Percentiles rank a stretch among this genome's conserved stretches.
Conservation (phyloP, 2,797 vertebrate genomes). For the Urophycis tenuis region DNA sequence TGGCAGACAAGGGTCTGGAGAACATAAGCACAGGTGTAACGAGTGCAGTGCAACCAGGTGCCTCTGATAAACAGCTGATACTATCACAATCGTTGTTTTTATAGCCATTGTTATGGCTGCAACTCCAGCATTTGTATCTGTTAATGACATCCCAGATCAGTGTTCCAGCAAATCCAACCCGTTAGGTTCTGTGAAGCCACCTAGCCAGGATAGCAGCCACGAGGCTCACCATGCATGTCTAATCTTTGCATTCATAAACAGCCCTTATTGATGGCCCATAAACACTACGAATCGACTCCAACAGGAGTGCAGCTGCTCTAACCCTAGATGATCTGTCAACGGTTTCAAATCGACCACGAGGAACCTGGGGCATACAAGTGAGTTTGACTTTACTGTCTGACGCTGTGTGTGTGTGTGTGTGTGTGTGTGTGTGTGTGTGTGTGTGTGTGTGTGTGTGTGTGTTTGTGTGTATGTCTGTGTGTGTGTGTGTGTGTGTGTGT, state of each 20-base stretch:
- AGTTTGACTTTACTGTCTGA: conserved; percentile 5
- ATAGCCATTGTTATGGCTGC: background rate
- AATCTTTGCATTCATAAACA: background rate
- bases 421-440: no score
- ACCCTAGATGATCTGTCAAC: background rate
- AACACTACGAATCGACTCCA: background rate
- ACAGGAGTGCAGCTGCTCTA: background rate
- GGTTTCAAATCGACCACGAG: background rate
- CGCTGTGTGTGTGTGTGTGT: conserved; percentile 36
- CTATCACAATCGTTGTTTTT: background rate
- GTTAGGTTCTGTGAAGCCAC: background rate
- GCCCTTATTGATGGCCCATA: background rate
- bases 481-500: no score
- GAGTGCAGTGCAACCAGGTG: background rate
- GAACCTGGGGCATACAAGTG: background rate
- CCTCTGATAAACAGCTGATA: background rate
- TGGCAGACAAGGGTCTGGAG: background rate
- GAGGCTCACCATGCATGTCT: background rate
- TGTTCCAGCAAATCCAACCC: background rate
- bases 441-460: no score
- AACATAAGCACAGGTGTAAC: background rate
- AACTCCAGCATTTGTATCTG: background rate
- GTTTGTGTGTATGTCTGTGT: no score
- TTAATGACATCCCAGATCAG: background rate
- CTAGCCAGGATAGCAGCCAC: background rate